Base-by-base conservation (phyloP, 2,113 vertebrate species). In the Perognathus longimembris region DNA sequence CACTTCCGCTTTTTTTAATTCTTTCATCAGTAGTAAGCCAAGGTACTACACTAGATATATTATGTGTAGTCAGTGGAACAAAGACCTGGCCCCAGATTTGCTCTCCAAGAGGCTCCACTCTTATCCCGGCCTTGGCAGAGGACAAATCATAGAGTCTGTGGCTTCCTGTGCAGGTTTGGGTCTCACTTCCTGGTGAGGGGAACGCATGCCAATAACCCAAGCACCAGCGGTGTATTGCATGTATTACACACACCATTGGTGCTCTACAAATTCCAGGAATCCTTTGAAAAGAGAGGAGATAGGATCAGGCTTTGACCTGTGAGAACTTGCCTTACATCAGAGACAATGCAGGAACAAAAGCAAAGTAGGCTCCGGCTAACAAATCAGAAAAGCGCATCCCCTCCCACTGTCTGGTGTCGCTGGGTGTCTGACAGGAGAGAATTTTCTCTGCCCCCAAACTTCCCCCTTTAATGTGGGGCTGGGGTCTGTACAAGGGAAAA, bases 331-430 rank as follows among this genome's bases (percentile, higher is more conserved):
- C 1, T 18, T 21, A 2, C 36, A 45, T 69, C 79, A 18, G 21
- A 20, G 14, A 36, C 50, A n/a, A 26, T 42, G 7, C 28, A 63
- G 18, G 6, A 45, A 20, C 18, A 78, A 24, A 85, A 59, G 28
- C 38, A 38, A 38, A 59, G 38, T 74, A 26, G 1, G 21, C 59
- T n/a, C 69, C 12, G n/a, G 59, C 10, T 2, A 7, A 14, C 11
- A 71, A 30, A 24, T 45, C 45, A 50, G 38, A 42, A 81, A 79
- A 71, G 18, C 4, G 18, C 17, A 6, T 54, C 34, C 30, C 28
- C 1, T 36, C 30, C 28, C 5, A 1, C 24, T 12, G 10, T 2
- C 17, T 38, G 17, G 21, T 4, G 14, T 7, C 45, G 20, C 12
- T 2, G 9, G 3, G 3, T 45, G 1, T 36, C 74, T 17, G 69